Evolutionary conservation across 2,888 invertebrate species (phyloP).

Genomic region (Ernsta delagoae): DNA sequence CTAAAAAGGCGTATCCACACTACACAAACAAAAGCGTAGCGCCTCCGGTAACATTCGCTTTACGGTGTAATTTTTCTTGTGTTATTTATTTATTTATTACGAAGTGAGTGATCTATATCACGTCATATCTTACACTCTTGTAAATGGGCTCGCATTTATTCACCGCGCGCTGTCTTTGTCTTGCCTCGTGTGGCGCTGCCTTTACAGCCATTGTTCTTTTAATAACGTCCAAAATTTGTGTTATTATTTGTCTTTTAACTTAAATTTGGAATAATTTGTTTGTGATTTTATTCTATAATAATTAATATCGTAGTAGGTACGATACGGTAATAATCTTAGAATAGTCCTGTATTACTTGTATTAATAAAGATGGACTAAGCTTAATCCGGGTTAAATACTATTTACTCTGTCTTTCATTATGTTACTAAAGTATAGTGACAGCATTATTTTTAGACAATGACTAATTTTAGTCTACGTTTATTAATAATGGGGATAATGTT

Average conservation of each 20-base stretch:
- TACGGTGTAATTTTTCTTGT: conserved; percentile 84
- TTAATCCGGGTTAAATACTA: too few relatives aligned
- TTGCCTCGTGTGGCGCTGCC: conserved; percentile 50
- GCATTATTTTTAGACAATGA: too few relatives aligned
- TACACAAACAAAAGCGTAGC: conserved; percentile 54
- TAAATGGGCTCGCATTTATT: conserved; percentile 81
- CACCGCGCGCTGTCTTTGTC: conserved; percentile 51
- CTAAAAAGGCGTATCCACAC: conserved; percentile 53
- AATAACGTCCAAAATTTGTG: conserved; percentile 41
- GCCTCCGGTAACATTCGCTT: conserved; percentile 84
- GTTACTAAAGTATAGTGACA: too few relatives aligned
- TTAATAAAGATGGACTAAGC: too few relatives aligned
- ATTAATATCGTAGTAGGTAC: too few relatives aligned
- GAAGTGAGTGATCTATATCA: conserved; percentile 83
- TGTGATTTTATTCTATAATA: not conserved
- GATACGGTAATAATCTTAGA: too few relatives aligned
- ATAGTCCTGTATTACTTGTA: too few relatives aligned
- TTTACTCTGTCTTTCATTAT: too few relatives aligned
- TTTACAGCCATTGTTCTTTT: conserved; percentile 51
- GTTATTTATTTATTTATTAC: conserved; percentile 85
- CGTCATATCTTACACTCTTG: conserved; percentile 85
- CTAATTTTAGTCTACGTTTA: too few relatives aligned
- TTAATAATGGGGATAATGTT: too few relatives aligned
- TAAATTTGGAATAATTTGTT: not conserved
- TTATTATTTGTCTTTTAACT: not conserved